phyloP scores from a whole-genome alignment of 2,797 vertebrate species.

The Sebastes cheni region DNA sequence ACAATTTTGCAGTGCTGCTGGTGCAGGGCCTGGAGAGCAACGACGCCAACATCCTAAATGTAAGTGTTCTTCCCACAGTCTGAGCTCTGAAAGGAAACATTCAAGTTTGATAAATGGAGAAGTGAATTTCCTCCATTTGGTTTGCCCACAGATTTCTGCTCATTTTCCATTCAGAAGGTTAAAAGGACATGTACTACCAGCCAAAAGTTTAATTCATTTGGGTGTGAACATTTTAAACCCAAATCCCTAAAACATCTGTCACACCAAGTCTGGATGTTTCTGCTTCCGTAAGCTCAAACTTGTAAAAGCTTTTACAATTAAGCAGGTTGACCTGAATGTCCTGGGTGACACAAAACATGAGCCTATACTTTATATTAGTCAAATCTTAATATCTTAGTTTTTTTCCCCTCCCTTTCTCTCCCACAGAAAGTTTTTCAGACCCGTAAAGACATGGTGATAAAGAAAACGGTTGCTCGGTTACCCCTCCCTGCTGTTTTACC shows the following conservation, averaged over 20 bases:
- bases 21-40: slow-evolving; percentile 96
- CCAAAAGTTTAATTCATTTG: background rate
- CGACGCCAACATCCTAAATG: slow-evolving; percentile 90
- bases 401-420: background rate
- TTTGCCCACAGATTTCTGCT: background rate
- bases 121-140: background rate
- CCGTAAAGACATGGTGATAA: slow-evolving; percentile 89
- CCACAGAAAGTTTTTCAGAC: slow-evolving; percentile 95
- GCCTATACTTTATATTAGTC: background rate
- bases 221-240: background rate
- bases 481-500: slow-evolving; percentile 93
- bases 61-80: slow-evolving; percentile 74
- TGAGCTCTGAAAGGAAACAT: background rate
- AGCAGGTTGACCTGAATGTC: background rate
- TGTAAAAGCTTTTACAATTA: background rate
- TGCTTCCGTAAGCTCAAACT: background rate
- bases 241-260: background rate
- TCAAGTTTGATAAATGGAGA: background rate
- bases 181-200: background rate
- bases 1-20: slow-evolving; percentile 91
- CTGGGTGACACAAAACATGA: background rate
- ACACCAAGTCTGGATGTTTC: background rate
- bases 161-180: background rate
- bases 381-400: background rate
- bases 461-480: slow-evolving; percentile 92